A percentile compares a stretch with the other conserved stretches of the same genome.
These are phyloP conservation scores for Notothenia rossii DNA, from an alignment of 2,113 vertebrate genomes.

Conservation along the genomic window DNA sequence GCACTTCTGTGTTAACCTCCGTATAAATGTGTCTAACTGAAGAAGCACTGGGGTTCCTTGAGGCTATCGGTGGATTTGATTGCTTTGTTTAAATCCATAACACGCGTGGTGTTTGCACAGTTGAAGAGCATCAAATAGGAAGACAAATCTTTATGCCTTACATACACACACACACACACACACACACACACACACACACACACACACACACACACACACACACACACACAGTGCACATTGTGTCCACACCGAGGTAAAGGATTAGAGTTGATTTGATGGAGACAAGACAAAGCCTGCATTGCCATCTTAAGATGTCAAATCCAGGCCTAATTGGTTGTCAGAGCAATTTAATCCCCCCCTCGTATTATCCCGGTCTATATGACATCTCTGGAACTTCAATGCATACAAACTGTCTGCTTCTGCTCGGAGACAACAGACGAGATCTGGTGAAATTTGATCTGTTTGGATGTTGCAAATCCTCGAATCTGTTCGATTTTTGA, in stretches of 20 bases:
- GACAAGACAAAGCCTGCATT: constrained; percentile 57
- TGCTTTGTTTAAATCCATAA: constrained; percentile 41
- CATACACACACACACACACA: constrained; percentile 18
- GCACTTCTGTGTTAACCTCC: not conserved
- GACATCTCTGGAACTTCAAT: constrained; percentile 58
- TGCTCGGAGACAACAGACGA: constrained; percentile 30
- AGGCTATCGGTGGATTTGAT: constrained; percentile 9
- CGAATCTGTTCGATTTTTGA: not conserved
- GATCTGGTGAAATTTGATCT: constrained; percentile 43
- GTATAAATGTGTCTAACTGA: not conserved
- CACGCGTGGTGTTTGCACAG: constrained; percentile 26
- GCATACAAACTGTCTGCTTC: constrained; percentile 22
- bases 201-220: constrained; percentile 8
- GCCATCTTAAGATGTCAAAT: constrained; percentile 64
- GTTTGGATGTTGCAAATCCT: constrained; percentile 45
- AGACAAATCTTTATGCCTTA: constrained; percentile 5
- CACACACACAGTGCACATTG: constrained; percentile 21
- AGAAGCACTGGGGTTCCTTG: not conserved
- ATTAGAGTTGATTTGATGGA: constrained; percentile 68
- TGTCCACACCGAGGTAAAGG: constrained; percentile 53
- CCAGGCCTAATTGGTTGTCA: constrained; percentile 77
- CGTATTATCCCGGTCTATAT: constrained; percentile 38
- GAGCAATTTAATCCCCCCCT: constrained; percentile 67
- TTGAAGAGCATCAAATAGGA: constrained; percentile 11
- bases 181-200: constrained; percentile 3